Evolutionary conservation across 53 echinoderm and acorn worm genomes (phyloP).

Genomic region (Astropecten irregularis): DNA sequence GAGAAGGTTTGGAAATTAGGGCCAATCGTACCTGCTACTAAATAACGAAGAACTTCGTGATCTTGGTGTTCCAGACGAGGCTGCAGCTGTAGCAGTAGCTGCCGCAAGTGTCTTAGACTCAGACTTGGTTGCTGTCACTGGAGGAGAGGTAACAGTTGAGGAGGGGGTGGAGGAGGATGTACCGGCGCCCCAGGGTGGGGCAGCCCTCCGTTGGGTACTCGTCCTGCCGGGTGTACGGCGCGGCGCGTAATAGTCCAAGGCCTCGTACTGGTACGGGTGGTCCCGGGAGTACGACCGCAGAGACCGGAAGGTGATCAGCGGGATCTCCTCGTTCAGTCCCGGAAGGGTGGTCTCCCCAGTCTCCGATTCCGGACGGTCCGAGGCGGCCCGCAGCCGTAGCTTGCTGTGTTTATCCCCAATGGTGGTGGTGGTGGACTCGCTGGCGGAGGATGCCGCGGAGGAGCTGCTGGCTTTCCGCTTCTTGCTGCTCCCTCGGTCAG

Average conservation of each 20-base stretch:
- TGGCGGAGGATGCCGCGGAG: slow-evolving; percentile 56
- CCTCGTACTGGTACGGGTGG: slow-evolving; percentile 89
- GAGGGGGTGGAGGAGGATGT: slow-evolving; percentile 31
- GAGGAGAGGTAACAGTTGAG: slow-evolving; percentile 38
- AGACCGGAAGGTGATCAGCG: slow-evolving; percentile 60
- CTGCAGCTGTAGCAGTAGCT: not conserved
- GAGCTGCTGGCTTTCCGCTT: slow-evolving; percentile 43
- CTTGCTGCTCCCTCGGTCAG: slow-evolving; percentile 7
- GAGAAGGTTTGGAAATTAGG: no score
- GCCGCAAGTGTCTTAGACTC: slow-evolving; percentile 28
- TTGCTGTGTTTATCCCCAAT: slow-evolving; percentile 58
- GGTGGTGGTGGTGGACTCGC: slow-evolving; percentile 61
- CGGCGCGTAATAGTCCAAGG: slow-evolving; percentile 86
- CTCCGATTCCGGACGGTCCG: slow-evolving; percentile 43
- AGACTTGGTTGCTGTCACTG: slow-evolving; percentile 38
- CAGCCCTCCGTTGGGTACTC: slow-evolving; percentile 62
- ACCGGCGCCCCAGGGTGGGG: slow-evolving; percentile 70
- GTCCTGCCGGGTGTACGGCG: slow-evolving; percentile 73
- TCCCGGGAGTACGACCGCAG: slow-evolving; percentile 87
- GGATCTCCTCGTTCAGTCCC: slow-evolving; percentile 51
- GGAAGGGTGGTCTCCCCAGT: slow-evolving; percentile 39
- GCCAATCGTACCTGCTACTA: slow-evolving; percentile 6
- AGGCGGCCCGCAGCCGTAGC: slow-evolving; percentile 55
- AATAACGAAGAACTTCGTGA: slow-evolving; percentile 30
- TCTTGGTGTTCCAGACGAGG: slow-evolving; percentile 28